Evolutionary conservation across 1,140 invertebrate species (phyloP), one percentile per base, ranked within the genome.

Genomic region (Aphelenchoides besseyi): DNA sequence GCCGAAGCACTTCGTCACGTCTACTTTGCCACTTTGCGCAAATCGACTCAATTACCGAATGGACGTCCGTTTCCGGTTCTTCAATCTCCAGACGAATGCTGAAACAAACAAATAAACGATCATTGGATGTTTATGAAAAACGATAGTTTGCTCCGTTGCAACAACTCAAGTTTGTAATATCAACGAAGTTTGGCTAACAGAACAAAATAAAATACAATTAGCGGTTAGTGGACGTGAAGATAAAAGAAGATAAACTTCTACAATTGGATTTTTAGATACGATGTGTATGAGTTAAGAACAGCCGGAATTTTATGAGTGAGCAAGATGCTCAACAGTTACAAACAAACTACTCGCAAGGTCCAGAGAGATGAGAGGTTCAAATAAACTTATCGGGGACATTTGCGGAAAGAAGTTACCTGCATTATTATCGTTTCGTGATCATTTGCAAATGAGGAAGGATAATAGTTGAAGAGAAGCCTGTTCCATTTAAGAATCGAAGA

Each of bases 21-120:
- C 16, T 73, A 35, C 59, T 73, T 73, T 52, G 55, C 28, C 48
- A 33, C 71, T 16, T 37, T 73, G 18, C 53, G 57, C 29, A 72
- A 74, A 26, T 70, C 71, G 52, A 57, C 18, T 30, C 29, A 37
- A 18, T 35, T 73, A 36, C 72, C 71, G 0, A 29, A 35, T n/a
- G 71, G 72, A 1, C n/a, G 9, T 16, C 30, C 68, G 0, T 67
- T 69, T 12, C 68, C 68, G 5, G 28, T 18, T 23, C 33, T 69
- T 30, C n/a, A 61, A 36, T 61, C n/a, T 28, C 59, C 30, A 30
- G 30, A 61, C 18, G 59, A 61, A 52, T n/a, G n/a, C n/a, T n/a
- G n/a, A n/a, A n/a, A n/a, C n/a, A n/a, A n/a, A n/a, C n/a, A n/a
- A n/a, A n/a, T n/a, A n/a, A n/a, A n/a, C n/a, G n/a, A n/a, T n/a